Percentiles rank a stretch among this genome's conserved stretches.
Evolutionary conservation across 2,888 invertebrate genomes (phyloP).

Genomic region (Holacanthella duospinosa): DNA sequence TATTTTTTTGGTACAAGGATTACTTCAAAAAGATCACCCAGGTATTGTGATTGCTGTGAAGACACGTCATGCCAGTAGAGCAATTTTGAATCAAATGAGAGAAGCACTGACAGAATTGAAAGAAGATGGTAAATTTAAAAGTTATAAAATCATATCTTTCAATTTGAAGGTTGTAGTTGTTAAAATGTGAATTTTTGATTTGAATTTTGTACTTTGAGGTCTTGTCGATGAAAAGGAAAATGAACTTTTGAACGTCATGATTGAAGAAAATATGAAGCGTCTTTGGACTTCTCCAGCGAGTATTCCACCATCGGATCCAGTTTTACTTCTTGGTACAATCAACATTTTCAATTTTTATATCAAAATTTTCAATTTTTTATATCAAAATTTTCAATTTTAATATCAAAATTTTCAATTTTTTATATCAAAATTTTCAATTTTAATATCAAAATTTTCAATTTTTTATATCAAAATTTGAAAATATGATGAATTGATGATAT

Average conservation of each 20-base stretch:
- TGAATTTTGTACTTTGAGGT: conserved; percentile 40
- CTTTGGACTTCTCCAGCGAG: conserved; percentile 39
- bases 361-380: too few relatives aligned
- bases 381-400: too few relatives aligned
- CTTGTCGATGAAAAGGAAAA: conserved; percentile 53
- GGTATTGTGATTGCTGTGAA: conserved; percentile 56
- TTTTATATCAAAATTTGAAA: too few relatives aligned
- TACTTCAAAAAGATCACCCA: conserved; percentile 50
- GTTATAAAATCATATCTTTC: too few relatives aligned
- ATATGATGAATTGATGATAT: too few relatives aligned
- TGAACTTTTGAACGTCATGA: conserved; percentile 45
- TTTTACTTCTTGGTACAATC: conserved; percentile 38
- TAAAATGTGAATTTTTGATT: background rate
- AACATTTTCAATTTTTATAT: too few relatives aligned
- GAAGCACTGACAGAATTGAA: conserved; percentile 49
- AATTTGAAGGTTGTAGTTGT: too few relatives aligned
- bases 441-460: too few relatives aligned
- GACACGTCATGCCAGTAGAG: conserved; percentile 52
- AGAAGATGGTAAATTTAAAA: conserved; percentile 46
- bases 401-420: too few relatives aligned
- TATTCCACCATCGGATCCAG: conserved; percentile 41
- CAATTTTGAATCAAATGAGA: conserved; percentile 50
- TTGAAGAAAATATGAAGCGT: conserved; percentile 49
- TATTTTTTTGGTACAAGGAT: conserved; percentile 14
- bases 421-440: too few relatives aligned